Evolutionary conservation across 1,140 invertebrate species (phyloP).

Genomic region (Brachystomella parvula): DNA sequence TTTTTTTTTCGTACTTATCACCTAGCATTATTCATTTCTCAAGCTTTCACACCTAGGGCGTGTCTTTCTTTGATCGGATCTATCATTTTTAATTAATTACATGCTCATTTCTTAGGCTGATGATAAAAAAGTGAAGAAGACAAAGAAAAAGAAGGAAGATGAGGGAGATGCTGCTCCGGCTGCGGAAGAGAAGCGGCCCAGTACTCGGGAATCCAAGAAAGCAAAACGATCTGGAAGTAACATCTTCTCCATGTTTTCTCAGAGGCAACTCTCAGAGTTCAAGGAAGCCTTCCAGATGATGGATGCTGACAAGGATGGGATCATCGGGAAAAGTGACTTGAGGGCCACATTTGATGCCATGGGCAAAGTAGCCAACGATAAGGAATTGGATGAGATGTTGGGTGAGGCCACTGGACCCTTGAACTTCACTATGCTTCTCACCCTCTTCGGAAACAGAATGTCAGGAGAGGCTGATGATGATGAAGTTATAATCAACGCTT

Average conservation of each 20-base stretch:
- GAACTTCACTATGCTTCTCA: slow-evolving; percentile 90
- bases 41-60: no score
- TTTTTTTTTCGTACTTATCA: background rate
- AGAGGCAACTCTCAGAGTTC: slow-evolving; percentile 90
- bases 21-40: background rate
- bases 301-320: slow-evolving; percentile 96
- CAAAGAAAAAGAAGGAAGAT: slow-evolving; percentile 58
- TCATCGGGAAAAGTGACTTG: slow-evolving; percentile 92
- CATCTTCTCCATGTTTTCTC: slow-evolving; percentile 64
- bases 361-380: slow-evolving; percentile 78
- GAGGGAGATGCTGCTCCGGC: slow-evolving; percentile 49
- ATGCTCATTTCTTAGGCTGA: slow-evolving; percentile 47
- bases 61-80: no score
- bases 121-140: slow-evolving; percentile 78
- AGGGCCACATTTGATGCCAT: slow-evolving; percentile 90
- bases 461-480: slow-evolving; percentile 43
- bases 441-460: slow-evolving; percentile 84
- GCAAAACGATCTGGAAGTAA: slow-evolving; percentile 77
- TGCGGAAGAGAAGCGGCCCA: slow-evolving; percentile 53
- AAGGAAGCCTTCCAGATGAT: slow-evolving; percentile 96
- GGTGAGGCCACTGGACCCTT: slow-evolving; percentile 81
- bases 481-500: slow-evolving; percentile 78
- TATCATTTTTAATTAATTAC: no score
- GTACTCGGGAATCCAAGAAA: slow-evolving; percentile 48
- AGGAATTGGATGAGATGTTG: slow-evolving; percentile 85